phyloP scores from a whole-genome alignment of 2,797 vertebrate genomes.

The Luscinia megarhynchos region DNA sequence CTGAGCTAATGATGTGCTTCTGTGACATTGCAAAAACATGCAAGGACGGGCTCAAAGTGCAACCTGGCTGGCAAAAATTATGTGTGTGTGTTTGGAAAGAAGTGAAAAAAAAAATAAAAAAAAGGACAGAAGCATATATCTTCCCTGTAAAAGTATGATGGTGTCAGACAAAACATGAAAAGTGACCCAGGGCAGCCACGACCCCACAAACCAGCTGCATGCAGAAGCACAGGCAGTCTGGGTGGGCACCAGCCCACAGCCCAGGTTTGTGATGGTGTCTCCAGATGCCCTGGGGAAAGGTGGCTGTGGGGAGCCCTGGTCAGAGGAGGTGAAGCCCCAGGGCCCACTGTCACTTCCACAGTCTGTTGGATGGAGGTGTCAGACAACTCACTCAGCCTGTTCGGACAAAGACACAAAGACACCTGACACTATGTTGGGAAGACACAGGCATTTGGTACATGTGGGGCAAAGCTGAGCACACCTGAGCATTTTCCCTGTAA shows the following conservation, averaged over 20 bases:
- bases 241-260: not conserved
- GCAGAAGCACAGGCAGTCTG: not conserved
- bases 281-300: not conserved
- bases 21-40: not conserved
- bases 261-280: not conserved
- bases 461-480: not conserved
- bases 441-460: not conserved
- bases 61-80: not conserved
- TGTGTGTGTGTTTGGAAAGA: not conserved
- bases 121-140: not conserved
- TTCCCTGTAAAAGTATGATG: not conserved
- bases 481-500: not conserved
- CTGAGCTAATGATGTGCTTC: not conserved
- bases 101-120: not conserved
- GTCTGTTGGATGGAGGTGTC: not conserved
- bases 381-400: not conserved
- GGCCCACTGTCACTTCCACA: accelerated
- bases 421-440: accelerated
- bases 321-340: not conserved
- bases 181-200: not conserved
- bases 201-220: not conserved
- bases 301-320: accelerated
- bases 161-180: not conserved
- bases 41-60: not conserved
- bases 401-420: accelerated